Percentiles rank a stretch among this genome's conserved stretches.
Conservation (phyloP, 1,140 invertebrate genomes). For the Formica selysi region DNA sequence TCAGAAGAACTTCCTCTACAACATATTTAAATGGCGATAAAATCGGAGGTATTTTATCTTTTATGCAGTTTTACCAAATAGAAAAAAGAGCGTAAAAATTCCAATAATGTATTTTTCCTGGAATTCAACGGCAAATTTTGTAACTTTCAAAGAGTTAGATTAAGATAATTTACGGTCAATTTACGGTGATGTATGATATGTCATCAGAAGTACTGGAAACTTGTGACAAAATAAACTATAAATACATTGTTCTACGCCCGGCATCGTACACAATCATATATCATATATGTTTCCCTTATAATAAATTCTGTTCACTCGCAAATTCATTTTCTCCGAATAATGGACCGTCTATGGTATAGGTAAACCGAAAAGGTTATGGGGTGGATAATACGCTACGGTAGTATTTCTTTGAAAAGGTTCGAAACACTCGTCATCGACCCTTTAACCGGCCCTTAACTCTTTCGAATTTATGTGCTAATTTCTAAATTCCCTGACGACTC, state of each 20-base stretch:
- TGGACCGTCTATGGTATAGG: conserved; percentile 2
- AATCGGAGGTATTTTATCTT: too few species aligned
- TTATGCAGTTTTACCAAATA: too few species aligned
- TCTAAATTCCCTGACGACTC: background rate
- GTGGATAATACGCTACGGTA: conserved; percentile 14
- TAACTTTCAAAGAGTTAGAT: background rate
- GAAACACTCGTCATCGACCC: background rate
- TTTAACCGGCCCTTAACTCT: conserved; percentile 10
- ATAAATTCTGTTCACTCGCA: conserved; percentile 56
- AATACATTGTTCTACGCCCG: background rate
- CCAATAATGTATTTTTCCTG: background rate
- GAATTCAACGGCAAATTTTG: background rate
- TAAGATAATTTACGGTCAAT: background rate
- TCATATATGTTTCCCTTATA: too few species aligned
- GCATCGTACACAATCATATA: background rate
- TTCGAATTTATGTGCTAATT: background rate
- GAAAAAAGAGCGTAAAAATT: background rate
- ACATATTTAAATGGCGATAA: too few species aligned
- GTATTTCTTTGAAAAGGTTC: conserved; percentile 46
- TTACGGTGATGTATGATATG: background rate
- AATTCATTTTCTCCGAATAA: conserved; percentile 17
- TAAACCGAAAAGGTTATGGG: background rate
- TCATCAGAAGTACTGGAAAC: background rate
- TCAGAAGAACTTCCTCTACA: too few species aligned
- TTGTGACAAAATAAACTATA: background rate